phyloP scores from a whole-genome alignment of 2,113 vertebrate species.

The Stegostoma tigrinum region DNA sequence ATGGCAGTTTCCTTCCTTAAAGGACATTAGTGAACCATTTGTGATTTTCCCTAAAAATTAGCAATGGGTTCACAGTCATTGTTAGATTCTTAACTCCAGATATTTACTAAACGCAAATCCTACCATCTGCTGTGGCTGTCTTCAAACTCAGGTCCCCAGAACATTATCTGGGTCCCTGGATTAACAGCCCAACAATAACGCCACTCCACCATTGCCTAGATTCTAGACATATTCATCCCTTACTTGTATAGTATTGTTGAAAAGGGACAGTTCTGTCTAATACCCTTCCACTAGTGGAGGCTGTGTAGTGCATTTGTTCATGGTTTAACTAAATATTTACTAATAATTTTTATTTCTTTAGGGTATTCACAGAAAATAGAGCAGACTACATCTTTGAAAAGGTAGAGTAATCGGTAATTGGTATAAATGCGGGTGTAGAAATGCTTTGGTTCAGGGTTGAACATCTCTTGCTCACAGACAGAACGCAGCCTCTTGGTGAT shows the following conservation, averaged over 20 bases:
- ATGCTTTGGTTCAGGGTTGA: neutral
- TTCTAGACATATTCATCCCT: neutral
- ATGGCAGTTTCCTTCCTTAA: no score
- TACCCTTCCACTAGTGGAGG: neutral
- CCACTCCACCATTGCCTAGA: no score
- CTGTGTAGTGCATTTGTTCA: neutral
- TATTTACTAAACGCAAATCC: no score
- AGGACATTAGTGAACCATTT: no score
- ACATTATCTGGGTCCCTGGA: no score
- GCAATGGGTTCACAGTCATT: no score
- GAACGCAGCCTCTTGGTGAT: neutral
- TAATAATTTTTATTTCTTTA: neutral
- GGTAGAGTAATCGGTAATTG: neutral
- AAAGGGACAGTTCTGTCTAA: neutral
- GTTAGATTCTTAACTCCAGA: no score
- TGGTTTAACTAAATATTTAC: neutral
- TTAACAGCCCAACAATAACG: no score
- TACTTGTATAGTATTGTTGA: neutral
- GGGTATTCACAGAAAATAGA: neutral
- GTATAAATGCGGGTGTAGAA: neutral
- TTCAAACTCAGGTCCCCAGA: no score
- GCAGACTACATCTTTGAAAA: neutral
- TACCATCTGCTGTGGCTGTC: no score
- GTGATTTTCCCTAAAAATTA: no score
- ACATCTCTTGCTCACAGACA: neutral